These are phyloP conservation scores for Andrena bicolor DNA, from an alignment of 2,888 invertebrate genomes.

Conservation along the genomic window DNA sequence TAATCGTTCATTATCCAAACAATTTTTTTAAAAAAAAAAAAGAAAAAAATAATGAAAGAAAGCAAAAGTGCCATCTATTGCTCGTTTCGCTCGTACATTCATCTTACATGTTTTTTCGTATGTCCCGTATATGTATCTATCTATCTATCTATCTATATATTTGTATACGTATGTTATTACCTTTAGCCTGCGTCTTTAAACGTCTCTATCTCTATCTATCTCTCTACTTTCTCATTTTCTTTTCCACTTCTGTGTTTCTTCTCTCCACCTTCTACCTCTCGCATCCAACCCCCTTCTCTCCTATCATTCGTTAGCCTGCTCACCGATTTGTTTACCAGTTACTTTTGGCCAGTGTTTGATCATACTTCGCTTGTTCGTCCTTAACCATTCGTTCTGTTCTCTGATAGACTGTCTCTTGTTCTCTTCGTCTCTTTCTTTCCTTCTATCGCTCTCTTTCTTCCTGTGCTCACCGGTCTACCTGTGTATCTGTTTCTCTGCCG, in stretches of 20 bases:
- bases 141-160: constrained; percentile 69
- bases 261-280: not conserved
- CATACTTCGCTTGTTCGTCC: constrained; percentile 68
- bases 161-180: constrained; percentile 56
- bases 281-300: not conserved
- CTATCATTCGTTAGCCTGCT: constrained; percentile 49
- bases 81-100: constrained; percentile 81
- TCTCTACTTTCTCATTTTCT: constrained; percentile 30
- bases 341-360: constrained; percentile 68
- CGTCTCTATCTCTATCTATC: constrained; percentile 21
- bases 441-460: constrained; percentile 32
- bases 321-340: constrained; percentile 59
- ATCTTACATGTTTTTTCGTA: constrained; percentile 81
- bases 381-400: constrained; percentile 37
- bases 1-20: constrained; percentile 81
- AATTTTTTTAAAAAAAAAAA: constrained; percentile 26
- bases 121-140: constrained; percentile 70
- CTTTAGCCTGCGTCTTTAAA: constrained; percentile 62
- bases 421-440: constrained; percentile 25
- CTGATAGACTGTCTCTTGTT: constrained; percentile 17
- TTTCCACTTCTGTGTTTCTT: constrained; percentile 30
- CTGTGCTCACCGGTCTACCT: constrained; percentile 57
- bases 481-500: constrained; percentile 60
- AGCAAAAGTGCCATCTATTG: constrained; percentile 79
- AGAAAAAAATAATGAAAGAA: constrained; percentile 38